These are phyloP conservation scores for Mixornis gularis DNA, from an alignment of 2,113 vertebrate genomes.

Conservation along the genomic window DNA sequence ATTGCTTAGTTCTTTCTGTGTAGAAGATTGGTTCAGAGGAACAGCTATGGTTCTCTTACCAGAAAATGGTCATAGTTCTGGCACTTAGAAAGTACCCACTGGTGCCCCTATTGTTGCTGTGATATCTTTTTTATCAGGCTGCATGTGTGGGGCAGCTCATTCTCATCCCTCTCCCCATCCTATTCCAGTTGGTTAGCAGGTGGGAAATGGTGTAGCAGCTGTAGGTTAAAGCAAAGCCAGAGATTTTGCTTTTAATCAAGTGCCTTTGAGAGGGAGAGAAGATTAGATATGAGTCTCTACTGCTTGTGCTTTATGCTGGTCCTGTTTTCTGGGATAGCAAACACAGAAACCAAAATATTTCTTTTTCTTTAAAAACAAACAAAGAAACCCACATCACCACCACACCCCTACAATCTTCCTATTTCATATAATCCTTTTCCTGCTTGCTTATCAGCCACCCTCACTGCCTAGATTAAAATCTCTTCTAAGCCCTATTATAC, in stretches of 20 bases:
- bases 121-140: not conserved
- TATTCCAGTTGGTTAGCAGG: not conserved
- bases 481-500: slow-evolving; percentile 8
- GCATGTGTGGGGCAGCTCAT: not conserved
- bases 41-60: not conserved
- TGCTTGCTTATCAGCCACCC: not conserved
- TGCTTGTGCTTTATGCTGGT: not conserved
- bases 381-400: not conserved
- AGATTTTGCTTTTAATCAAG: not conserved
- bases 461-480: slow-evolving; percentile 6
- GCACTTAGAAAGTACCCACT: not conserved
- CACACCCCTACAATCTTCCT: not conserved
- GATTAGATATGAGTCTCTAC: not conserved
- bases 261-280: not conserved
- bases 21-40: not conserved
- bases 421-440: not conserved
- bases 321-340: not conserved
- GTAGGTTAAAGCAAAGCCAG: not conserved
- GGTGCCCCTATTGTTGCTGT: not conserved
- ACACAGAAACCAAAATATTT: not conserved
- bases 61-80: not conserved
- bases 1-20: not conserved
- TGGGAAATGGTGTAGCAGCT: not conserved
- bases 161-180: not conserved
- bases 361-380: not conserved